Base-by-base conservation (phyloP, 2,113 vertebrate species). In the Bettongia penicillata region DNA sequence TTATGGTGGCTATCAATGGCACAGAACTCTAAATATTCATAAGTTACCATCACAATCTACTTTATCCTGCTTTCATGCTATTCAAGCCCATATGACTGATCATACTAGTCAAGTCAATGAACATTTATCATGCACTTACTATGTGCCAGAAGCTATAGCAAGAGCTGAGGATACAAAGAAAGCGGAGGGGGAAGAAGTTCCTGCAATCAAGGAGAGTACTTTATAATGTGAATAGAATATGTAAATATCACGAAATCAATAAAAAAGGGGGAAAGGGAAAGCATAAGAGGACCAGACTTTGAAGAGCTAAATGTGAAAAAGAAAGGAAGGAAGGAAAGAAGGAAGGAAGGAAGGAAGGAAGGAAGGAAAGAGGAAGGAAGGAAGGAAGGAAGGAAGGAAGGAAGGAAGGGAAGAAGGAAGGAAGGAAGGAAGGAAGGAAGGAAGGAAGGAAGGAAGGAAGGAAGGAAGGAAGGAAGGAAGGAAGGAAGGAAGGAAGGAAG, bases 11-110 rank as follows among this genome's bases (percentile, higher is more conserved):
- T 92, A 61, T 28, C 90, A 49, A 89, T 16, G 53, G 91, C 90
- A 92, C 91, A 95, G 51, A 96, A 10, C 37, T 24, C 31, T 28
- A 52, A 97, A 95, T 48, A 90, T 51, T 19, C 24, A 55, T 94
- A 95, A 95, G 90, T 89, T 55, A 84, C 90, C 31, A 48, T 91
- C 94, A 93, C 37, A 95, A 9, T 94, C 68, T 91, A 49, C 0
- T n/a, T 52, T 91, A 90, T 2, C 31, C 94, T 92, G 90, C 22
- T 91, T 91, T 95, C 91, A 77, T 2, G 1, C 6, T 84, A 89
- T 53, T 53, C 61, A 68, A n/a, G 9, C 57, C 77, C 23, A 53
- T n/a, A 49, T 26, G 90, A 16, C 26, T 90, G 2, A 95, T 77
- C 68, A 77, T 77, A 77, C 4, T 2, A 77, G 68, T 77, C 68